Evolutionary conservation across 2,113 vertebrate genomes (phyloP).

Genomic region (Cariama cristata): DNA sequence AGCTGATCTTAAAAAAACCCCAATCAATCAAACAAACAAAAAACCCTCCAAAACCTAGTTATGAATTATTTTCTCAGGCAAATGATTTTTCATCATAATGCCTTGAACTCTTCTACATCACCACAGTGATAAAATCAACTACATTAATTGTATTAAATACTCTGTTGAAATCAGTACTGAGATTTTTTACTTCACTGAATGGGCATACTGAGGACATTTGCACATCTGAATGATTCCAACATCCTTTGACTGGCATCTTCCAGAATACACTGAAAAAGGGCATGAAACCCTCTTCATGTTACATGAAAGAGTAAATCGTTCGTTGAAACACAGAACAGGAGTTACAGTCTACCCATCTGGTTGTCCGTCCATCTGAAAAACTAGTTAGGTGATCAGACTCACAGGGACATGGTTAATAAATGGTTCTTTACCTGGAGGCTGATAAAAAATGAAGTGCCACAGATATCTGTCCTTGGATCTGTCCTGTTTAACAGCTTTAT

Average conservation of each 20-base stretch:
- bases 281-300: neutral
- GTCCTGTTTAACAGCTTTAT: neutral
- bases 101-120: neutral
- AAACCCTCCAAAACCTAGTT: neutral
- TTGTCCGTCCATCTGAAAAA: neutral
- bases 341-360: neutral
- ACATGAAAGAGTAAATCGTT: neutral
- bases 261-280: neutral
- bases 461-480: neutral
- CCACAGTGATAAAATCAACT: neutral
- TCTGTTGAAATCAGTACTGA: neutral
- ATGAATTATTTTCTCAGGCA: neutral
- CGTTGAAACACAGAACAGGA: neutral
- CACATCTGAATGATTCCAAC: neutral
- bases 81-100: neutral
- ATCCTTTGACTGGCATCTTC: neutral
- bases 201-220: neutral
- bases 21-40: neutral
- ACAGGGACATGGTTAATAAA: neutral
- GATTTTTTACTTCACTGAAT: neutral
- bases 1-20: accelerated
- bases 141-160: neutral
- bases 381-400: neutral
- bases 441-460: neutral
- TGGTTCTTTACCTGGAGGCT: neutral